Base-by-base conservation (phyloP, 2,888 invertebrate genomes). In the Volucella inanis region DNA sequence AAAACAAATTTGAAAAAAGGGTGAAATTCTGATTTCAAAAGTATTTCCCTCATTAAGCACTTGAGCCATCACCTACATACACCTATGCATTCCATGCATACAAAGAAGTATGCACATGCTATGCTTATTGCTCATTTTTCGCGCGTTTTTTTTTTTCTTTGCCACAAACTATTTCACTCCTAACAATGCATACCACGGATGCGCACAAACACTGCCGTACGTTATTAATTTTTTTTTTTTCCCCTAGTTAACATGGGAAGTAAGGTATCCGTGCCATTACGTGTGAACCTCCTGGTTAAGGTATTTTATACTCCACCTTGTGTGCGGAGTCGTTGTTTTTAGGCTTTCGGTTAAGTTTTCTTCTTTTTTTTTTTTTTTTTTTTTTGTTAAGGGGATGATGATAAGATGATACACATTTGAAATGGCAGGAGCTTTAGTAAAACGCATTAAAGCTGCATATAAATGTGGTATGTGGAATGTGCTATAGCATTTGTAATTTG, bases 41-140 rank as follows among this genome's bases (percentile, higher is more conserved):
- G 81, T 77, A 81, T 85, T 81, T 85, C 76, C 77, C 81, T 85
- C 85, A 85, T 85, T 85, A 85, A 85, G 81, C 72, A 81, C 84
- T 85, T 85, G 81, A 85, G 85, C 81, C 71, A 81, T 85, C 72
- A 62, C 81, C 72, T 65, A 59, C 55, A 70, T 62, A 45, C 14
- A 68, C 75, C 22, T 61, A 54, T 39, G 52, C 49, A 57, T 61
- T 55, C 38, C 10, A 14, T 47, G 47, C 54, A 71, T 74, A 54
- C 70, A 65, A 71, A 64, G 61, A 71, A 47, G 68, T 70, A 59
- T 59, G 39, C 38, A 43, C 31, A 50, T 59, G 31, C 31, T 38
- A 38, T 22, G 67, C 76, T 68, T 77, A 62, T 72, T 85, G 85
- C 85, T 85, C 85, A 76, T 81, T 81, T 85, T 67, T 75, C 45